Conservation (phyloP, 2,797 vertebrate species). For the Cichlasoma orientale region DNA sequence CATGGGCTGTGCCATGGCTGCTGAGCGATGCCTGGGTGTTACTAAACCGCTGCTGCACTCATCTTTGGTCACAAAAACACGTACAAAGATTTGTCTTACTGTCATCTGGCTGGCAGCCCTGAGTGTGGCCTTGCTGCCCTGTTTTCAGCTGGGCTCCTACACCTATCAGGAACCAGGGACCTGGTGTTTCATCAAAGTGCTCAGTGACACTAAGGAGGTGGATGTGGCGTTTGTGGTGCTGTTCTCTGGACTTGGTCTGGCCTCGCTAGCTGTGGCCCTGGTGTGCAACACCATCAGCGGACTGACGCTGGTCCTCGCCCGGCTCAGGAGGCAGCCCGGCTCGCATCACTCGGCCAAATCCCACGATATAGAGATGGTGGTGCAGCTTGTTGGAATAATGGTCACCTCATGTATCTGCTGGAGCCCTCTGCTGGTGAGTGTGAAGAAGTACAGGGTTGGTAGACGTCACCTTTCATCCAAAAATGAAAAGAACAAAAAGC, state of each 20-base stretch:
- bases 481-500: not conserved
- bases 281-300: constrained; percentile 90
- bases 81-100: constrained; percentile 81
- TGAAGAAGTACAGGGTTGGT: not conserved
- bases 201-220: constrained; percentile 65
- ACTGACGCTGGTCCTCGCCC: constrained; percentile 82
- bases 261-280: constrained; percentile 82
- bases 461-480: not conserved
- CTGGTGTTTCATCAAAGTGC: constrained; percentile 89
- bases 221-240: constrained; percentile 84
- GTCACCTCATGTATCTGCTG: constrained; percentile 90
- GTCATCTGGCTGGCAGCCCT: constrained; percentile 81
- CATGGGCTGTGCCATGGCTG: constrained; percentile 89
- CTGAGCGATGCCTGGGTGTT: constrained; percentile 89
- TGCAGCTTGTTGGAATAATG: constrained; percentile 91
- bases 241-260: constrained; percentile 87
- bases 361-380: constrained; percentile 93
- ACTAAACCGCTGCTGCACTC: constrained; percentile 87
- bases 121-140: constrained; percentile 85
- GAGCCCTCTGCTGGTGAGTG: constrained; percentile 91
- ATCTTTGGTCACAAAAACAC: constrained; percentile 81
- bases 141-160: constrained; percentile 84
- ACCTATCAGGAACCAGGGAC: constrained; percentile 86
- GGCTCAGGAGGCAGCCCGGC: constrained; percentile 76
- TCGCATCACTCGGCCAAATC: constrained; percentile 78